Conservation (phyloP, 37 sponge, comb jelly and placozoan species). For the Spongilla lacustris region DNA sequence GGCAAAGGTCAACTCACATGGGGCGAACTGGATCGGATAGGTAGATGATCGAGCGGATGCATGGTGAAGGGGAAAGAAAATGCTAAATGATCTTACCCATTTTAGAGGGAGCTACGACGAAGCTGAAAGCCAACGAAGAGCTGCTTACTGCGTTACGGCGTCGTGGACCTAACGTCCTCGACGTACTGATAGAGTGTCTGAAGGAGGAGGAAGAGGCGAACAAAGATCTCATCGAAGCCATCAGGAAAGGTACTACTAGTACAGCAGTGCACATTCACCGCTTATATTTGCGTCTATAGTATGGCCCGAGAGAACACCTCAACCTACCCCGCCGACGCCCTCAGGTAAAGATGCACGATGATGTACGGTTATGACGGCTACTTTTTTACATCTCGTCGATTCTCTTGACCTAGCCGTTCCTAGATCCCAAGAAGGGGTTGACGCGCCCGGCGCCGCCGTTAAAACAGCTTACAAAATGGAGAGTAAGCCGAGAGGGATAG, state of each 20-base stretch:
- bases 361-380: too few species aligned
- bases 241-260: conserved; percentile 44
- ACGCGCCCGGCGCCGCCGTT: background rate
- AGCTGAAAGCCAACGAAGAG: conserved; percentile 28
- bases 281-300: background rate
- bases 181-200: conserved; percentile 34
- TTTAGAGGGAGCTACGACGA: background rate
- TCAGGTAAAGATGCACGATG: too few species aligned
- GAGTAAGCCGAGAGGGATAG: conserved; percentile 64
- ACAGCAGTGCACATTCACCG: background rate
- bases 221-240: conserved; percentile 33
- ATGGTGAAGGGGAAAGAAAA: background rate
- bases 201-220: conserved; percentile 41
- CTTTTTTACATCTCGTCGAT: background rate
- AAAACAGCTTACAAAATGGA: conserved; percentile 70
- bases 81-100: background rate
- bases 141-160: conserved; percentile 30
- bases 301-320: conserved; percentile 3
- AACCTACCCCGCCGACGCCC: too few species aligned
- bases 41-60: background rate
- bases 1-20: conserved; percentile 51
- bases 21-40: conserved; percentile 51
- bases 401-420: background rate
- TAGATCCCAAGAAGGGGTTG: conserved; percentile 29
- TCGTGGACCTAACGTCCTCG: conserved; percentile 30